Percentiles rank a stretch among this genome's conserved stretches.
Conservation (phyloP, 2,113 vertebrate species). For the Seriola quinqueradiata region DNA sequence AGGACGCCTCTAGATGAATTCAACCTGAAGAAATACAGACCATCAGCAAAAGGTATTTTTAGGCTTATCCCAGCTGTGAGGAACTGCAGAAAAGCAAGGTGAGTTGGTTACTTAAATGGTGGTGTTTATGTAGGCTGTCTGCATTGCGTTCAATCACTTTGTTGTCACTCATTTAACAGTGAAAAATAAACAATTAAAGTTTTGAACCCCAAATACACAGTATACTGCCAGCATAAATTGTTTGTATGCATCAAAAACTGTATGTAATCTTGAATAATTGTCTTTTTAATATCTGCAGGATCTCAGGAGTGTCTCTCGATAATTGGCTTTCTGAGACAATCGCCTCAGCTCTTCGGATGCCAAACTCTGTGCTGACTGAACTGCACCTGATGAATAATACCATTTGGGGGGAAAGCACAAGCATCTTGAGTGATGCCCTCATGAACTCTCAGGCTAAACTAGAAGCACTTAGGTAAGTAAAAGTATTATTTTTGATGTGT, state of each 20-base stretch:
- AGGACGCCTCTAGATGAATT: conserved; percentile 43
- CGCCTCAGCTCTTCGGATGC: conserved; percentile 37
- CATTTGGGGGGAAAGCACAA: accelerated
- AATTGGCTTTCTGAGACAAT: conserved; percentile 20
- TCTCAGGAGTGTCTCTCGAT: not conserved
- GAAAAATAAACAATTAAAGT: too few species aligned
- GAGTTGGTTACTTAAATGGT: not conserved
- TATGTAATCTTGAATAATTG: not conserved
- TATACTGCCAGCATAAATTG: not conserved
- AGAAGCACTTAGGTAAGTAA: conserved; percentile 48
- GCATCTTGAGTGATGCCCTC: conserved; percentile 29
- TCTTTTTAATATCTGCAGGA: conserved; percentile 9
- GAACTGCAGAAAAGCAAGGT: conserved; percentile 49
- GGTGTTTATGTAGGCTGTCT: too few species aligned
- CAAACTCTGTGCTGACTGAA: conserved; percentile 43
- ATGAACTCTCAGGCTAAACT: conserved; percentile 24
- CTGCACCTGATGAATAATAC: not conserved
- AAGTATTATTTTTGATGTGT: not conserved
- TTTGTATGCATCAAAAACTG: too few species aligned
- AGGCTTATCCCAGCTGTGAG: conserved; percentile 55
- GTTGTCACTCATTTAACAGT: too few species aligned
- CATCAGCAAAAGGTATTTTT: conserved; percentile 20
- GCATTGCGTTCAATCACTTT: too few species aligned
- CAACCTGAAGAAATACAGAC: conserved; percentile 34
- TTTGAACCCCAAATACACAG: not conserved